These are phyloP conservation scores for Mactra quadrangularis DNA, from an alignment of 1,140 invertebrate genomes.

Conservation along the genomic window DNA sequence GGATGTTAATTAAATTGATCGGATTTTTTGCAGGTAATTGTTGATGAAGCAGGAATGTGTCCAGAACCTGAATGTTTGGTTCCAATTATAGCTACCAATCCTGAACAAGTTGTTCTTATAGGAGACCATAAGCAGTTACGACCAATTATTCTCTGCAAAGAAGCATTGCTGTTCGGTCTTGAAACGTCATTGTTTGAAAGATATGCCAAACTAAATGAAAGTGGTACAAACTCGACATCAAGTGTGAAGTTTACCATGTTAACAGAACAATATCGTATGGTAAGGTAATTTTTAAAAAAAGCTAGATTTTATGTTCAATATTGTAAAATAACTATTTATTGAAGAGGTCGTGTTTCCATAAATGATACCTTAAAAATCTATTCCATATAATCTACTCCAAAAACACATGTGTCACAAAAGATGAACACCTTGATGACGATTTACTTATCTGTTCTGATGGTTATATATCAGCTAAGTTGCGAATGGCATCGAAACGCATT, in stretches of 20 bases:
- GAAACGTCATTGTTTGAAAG: slow-evolving; percentile 78
- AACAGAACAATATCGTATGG: slow-evolving; percentile 79
- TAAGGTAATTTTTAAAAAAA: slow-evolving; percentile 41
- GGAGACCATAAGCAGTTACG: slow-evolving; percentile 80
- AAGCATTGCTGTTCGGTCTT: slow-evolving; percentile 73
- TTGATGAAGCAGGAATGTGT: slow-evolving; percentile 80
- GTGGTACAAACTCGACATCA: slow-evolving; percentile 36
- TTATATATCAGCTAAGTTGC: too few relatives aligned
- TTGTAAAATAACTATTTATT: too few relatives aligned
- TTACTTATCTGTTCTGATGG: too few relatives aligned
- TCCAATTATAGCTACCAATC: slow-evolving; percentile 71
- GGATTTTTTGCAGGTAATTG: slow-evolving; percentile 69
- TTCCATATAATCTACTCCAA: too few relatives aligned
- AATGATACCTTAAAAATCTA: too few relatives aligned
- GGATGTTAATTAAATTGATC: not conserved
- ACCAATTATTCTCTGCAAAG: slow-evolving; percentile 73
- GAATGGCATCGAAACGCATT: too few relatives aligned
- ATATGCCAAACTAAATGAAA: slow-evolving; percentile 63
- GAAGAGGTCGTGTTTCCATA: too few relatives aligned
- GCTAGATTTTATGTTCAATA: not conserved
- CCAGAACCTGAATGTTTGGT: slow-evolving; percentile 79
- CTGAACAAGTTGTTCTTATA: slow-evolving; percentile 78
- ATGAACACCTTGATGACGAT: too few relatives aligned
- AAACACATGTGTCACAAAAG: too few relatives aligned
- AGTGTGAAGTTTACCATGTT: slow-evolving; percentile 65